Evolutionary conservation across 2,797 vertebrate species (phyloP), one percentile per base, ranked within the genome.

Genomic region (Anguilla pacifica): DNA sequence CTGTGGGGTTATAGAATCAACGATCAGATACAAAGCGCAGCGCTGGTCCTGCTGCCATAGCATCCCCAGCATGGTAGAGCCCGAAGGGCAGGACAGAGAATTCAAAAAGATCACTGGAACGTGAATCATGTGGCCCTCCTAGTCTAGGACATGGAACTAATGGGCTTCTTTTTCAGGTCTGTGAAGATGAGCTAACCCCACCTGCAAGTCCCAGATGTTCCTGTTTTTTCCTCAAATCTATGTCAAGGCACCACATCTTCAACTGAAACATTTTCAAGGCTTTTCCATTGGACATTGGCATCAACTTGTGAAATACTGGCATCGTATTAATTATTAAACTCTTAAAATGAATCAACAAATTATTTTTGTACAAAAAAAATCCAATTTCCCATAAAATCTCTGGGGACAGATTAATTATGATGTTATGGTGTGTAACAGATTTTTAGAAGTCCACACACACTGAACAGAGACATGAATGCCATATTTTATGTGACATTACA

Each of bases 261-360:
- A 91, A 95, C 7, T 70, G 95, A 93, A 89, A 92, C 94, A 95
- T 0, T 95, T 95, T 59, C 92, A 93, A 22, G 35, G 46, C 17
- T 43, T 22, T 22, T 39, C 39, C 35, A 74, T 19, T 35, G 0
- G n/a, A 28, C 31, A 72, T 35, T 74, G 72, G 19, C n/a, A 70
- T 28, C 6, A n/a, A 28, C 6, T 28, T 70, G 7, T 10, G 25
- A n/a, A 70, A 5, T 28, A 70, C 25, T 70, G n/a, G 25, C 7
- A 70, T 70, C 25, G 28, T 25, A n/a, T n/a, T 70, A 70, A 70
- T 28, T 25, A 64, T 25, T 6, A 28, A 70, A 70, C 5, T 6
- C 25, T 59, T 59, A 59, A 19, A 59, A 55, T 11, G 1, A 55
- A 55, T 6, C 22, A 19, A 70, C 64, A 10, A 70, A 70, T 70